Evolutionary conservation across 1,140 invertebrate species (phyloP), one percentile per base, ranked within the genome.

Genomic region (Pseudomyrmex cubaensis): DNA sequence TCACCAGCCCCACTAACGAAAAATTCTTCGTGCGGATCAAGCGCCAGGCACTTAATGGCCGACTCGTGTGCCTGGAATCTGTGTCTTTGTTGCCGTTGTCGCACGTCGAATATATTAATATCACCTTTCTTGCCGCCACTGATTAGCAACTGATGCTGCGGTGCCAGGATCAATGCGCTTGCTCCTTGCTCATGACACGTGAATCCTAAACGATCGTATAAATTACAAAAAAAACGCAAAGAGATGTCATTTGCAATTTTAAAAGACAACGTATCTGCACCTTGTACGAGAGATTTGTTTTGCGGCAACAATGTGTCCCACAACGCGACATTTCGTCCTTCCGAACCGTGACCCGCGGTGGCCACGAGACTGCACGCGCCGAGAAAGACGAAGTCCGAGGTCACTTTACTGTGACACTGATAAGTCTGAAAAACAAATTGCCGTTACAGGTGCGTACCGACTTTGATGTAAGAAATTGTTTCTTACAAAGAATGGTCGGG

Each of bases 241-340:
- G 46, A n/a, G 5, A 17, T 35, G 20, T 25, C 46, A 20, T 8
- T 35, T 35, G 35, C 35, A 35, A 35, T 5, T 35, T 35, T 35
- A 7, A 35, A 7, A 35, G 5, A 35, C 4, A 35, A 5, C 35
- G 35, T 75, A 44, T 52, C 50, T 20, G 94, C 92, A 97, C 97
- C 96, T 94, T 98, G 97, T 67, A 99, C 97, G 86, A 99, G 95
- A 59, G 98, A 97, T 95, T 99, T 99, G 90, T 98, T 98, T 89
- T 97, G 97, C 7, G 99, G 99, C 94, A 99, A 96, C 66, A 99
- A 95, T 0, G 99, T 99, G 93, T 99, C 99, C 99, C 99, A 99
- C 76, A 99, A 96, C 66, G 98, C 98, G n/a, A 99, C 98, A 94
- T 99, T 99, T 90, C 98, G 97, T 91, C 98, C 98, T 93, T 99